phyloP scores from a whole-genome alignment of 2,888 invertebrate genomes.

The Drosophila vallismaia region DNA sequence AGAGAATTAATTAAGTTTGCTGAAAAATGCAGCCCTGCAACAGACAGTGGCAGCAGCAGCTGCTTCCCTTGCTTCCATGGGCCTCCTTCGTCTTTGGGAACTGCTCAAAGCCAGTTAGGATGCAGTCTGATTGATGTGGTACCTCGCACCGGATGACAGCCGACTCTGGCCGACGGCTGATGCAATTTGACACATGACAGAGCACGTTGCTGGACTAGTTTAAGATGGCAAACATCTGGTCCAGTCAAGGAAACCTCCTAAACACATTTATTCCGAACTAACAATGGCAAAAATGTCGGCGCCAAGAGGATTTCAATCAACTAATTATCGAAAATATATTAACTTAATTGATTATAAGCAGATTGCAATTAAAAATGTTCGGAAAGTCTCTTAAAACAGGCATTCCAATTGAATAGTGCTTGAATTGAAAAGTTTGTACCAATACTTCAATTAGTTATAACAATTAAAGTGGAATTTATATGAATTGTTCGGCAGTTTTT shows the following conservation, averaged over 20 bases:
- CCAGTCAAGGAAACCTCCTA: neutral
- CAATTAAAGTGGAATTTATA: neutral
- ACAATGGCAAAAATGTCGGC: neutral
- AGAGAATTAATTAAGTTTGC: slow-evolving; percentile 64
- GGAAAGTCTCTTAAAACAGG: neutral
- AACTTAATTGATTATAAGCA: neutral
- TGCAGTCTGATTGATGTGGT: slow-evolving; percentile 59
- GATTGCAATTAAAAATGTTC: neutral
- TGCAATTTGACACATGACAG: slow-evolving; percentile 45
- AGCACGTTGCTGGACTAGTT: slow-evolving; percentile 15
- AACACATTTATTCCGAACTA: neutral
- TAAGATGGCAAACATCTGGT: slow-evolving; percentile 15
- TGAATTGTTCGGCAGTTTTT: slow-evolving; percentile 7
- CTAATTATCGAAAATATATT: neutral
- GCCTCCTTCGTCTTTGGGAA: neutral
- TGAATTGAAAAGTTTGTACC: slow-evolving; percentile 4
- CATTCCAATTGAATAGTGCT: slow-evolving; percentile 3
- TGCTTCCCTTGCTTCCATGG: slow-evolving; percentile 8
- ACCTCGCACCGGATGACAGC: slow-evolving; percentile 46
- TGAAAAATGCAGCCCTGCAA: slow-evolving; percentile 36
- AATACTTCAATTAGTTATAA: slow-evolving; percentile 4
- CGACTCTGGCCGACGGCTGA: slow-evolving; percentile 16
- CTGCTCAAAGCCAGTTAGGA: slow-evolving; percentile 18
- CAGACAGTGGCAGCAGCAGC: slow-evolving; percentile 38
- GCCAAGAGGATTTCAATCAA: slow-evolving; percentile 1